Evolutionary conservation across 2,797 vertebrate species (phyloP).

Genomic region (Micromesistius poutassou): DNA sequence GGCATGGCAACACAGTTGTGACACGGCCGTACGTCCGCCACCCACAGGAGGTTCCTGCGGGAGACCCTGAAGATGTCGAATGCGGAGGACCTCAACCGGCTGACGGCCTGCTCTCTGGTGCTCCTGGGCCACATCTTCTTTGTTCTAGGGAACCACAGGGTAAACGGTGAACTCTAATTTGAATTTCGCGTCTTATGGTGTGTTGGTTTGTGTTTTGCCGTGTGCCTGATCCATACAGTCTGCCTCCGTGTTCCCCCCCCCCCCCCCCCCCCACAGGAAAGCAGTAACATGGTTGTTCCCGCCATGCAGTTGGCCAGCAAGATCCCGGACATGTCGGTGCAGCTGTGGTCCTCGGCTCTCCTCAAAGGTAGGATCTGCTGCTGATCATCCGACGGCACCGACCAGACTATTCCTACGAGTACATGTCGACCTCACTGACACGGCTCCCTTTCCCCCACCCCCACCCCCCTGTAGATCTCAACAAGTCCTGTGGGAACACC

Average conservation of each 20-base stretch:
- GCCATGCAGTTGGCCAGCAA: slow-evolving; percentile 99
- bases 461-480: slow-evolving; percentile 77
- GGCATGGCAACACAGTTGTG: background rate
- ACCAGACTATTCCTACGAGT: background rate
- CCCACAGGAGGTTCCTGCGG: slow-evolving; percentile 77
- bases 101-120: slow-evolving; percentile 84
- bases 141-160: slow-evolving; percentile 85
- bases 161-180: slow-evolving; percentile 34
- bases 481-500: slow-evolving; percentile 95
- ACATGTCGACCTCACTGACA: background rate
- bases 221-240: background rate
- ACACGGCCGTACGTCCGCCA: slow-evolving; percentile 1
- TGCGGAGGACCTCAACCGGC: slow-evolving; percentile 83
- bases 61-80: slow-evolving; percentile 92
- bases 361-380: slow-evolving; percentile 79
- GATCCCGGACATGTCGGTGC: slow-evolving; percentile 98
- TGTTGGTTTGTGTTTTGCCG: background rate
- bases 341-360: slow-evolving; percentile 96
- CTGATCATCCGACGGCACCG: too few species aligned
- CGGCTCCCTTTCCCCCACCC: background rate
- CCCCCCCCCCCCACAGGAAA: slow-evolving; percentile 90
- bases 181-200: background rate
- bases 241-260: background rate
- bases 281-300: slow-evolving; percentile 99
- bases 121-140: slow-evolving; percentile 91